Evolutionary conservation across 2,888 invertebrate species (phyloP), one percentile per base, ranked within the genome.

Genomic region (Nudaria mundana): DNA sequence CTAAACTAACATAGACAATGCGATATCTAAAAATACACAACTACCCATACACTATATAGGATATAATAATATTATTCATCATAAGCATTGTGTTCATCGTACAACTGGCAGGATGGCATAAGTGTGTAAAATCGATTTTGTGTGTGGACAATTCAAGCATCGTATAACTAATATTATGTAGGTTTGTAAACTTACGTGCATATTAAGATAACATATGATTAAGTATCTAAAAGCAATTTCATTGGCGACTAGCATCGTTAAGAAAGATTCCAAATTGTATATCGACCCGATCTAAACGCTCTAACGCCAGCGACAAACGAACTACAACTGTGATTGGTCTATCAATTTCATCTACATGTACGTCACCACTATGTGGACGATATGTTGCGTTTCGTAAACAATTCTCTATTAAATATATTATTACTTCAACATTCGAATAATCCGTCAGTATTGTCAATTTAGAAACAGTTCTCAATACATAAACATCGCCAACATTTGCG

Each of bases 1-100:
- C 87, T 87, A 87, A 62, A 71, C 84, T 85, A 86, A 88, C 85
- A 77, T 86, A 86, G 79, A 85, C 83, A 86, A 88, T 82, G 87
- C 84, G 49, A 82, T 85, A 79, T 86, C 87, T 88, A 87, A 87
- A 87, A 87, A 88, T 87, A 87, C 87, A 79, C 68, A 31, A 79
- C 86, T 87, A 87, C 85, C 68, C 75, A 66, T 86, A 85, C 67
- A 61, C 85, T 88, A 85, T 76, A 76, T 87, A 86, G 85, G 84
- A 84, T 85, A 78, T 56, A 57, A 60, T 66, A 78, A 72, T 79
- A 80, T 83, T 77, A 60, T 81, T 83, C 66, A 78, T 87, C 87
- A 88, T 88, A 88, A 88, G 88, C 87, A 85, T 79, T 83, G 84
- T 84, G 81, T 82, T 73, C 40, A 55, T 65, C 71, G 75, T 77